Evolutionary conservation across 2,888 invertebrate species (phyloP).

Genomic region (Eupithecia subumbrata): DNA sequence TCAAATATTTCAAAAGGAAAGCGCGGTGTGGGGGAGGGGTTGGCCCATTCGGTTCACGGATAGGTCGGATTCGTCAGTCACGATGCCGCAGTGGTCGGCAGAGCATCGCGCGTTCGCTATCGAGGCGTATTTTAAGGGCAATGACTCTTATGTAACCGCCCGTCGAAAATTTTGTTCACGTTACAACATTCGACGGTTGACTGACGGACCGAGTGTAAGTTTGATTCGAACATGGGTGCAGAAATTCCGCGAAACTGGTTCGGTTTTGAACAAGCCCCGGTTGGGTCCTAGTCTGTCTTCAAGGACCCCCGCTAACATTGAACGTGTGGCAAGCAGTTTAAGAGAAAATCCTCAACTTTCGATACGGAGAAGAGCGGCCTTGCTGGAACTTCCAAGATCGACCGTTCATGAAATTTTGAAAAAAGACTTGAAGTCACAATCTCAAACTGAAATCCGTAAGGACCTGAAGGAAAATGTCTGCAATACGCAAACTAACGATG

Average conservation of each 20-base stretch:
- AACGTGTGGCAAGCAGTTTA: conserved; percentile 7
- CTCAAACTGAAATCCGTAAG: neutral
- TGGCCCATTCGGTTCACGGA: neutral
- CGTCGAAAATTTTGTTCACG: conserved; percentile 11
- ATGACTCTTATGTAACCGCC: neutral
- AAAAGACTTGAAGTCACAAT: neutral
- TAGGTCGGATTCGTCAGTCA: conserved; percentile 5
- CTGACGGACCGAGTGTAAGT: conserved; percentile 1
- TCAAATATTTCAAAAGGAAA: neutral
- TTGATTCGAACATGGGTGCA: conserved; percentile 7
- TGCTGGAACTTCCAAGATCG: neutral
- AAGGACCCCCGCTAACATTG: conserved; percentile 6
- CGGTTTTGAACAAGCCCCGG: neutral
- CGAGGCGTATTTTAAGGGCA: neutral
- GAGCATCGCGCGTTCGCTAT: conserved; percentile 9
- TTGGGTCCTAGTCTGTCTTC: neutral
- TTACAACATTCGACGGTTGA: conserved; percentile 18
- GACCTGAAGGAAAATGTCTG: neutral
- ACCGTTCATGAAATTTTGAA: neutral
- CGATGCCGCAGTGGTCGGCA: conserved; percentile 5
- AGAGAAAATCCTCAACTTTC: conserved; percentile 1
- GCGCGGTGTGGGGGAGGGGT: neutral
- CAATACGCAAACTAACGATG: conserved; percentile 31
- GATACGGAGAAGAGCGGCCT: conserved; percentile 7
- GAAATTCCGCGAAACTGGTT: conserved; percentile 7